Evolutionary conservation across 2,888 invertebrate genomes (phyloP).

Genomic region (Cantharis rustica): DNA sequence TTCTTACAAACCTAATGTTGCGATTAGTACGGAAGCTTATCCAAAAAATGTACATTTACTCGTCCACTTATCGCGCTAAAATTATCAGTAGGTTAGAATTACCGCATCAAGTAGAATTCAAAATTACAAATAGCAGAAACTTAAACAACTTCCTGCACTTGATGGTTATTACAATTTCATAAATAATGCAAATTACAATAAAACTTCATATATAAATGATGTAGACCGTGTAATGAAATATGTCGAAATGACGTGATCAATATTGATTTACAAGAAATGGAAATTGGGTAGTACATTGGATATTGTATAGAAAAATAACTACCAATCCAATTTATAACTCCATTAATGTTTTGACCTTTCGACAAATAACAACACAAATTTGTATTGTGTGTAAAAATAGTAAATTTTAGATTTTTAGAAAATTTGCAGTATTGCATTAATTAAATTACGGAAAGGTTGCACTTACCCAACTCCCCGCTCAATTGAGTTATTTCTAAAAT

Average conservation of each 20-base stretch:
- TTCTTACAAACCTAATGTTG: background rate
- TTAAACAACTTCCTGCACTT: background rate
- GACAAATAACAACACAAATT: background rate
- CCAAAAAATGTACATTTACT: background rate
- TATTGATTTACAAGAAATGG: background rate
- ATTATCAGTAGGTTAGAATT: background rate
- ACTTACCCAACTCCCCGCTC: background rate
- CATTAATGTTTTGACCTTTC: background rate
- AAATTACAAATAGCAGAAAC: background rate
- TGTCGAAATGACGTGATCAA: background rate
- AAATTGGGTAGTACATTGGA: background rate
- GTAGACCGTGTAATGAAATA: conserved; percentile 6
- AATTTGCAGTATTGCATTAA: background rate
- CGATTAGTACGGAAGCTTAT: background rate
- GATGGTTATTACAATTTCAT: background rate
- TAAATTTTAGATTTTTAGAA: background rate
- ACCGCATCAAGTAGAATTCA: background rate
- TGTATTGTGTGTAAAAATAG: background rate
- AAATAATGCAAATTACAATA: conserved; percentile 4
- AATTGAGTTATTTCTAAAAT: background rate
- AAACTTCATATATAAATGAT: background rate
- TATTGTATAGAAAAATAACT: background rate
- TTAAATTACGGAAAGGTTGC: background rate
- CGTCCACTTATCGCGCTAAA: background rate
- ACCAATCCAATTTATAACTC: background rate